Percentiles rank a stretch among this genome's conserved stretches.
phyloP scores from a whole-genome alignment of 2,888 invertebrate genomes.

The Allophyes oxyacanthae region DNA sequence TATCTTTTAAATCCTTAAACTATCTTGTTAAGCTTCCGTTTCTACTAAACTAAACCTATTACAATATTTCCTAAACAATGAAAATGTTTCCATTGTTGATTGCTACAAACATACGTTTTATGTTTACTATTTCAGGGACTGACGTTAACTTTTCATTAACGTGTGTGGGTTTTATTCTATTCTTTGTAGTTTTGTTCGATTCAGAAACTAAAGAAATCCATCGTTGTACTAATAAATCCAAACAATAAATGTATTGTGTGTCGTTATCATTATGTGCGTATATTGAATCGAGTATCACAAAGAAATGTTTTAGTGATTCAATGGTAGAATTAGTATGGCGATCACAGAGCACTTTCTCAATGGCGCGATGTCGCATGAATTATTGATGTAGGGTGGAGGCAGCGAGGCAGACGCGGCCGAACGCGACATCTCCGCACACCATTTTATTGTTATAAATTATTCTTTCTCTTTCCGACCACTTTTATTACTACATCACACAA shows the following conservation, averaged over 20 bases:
- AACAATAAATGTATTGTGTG: constrained; percentile 48
- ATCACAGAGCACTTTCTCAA: constrained; percentile 88
- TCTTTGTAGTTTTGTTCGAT: constrained; percentile 13
- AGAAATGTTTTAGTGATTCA: constrained; percentile 79
- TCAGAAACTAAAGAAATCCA: constrained; percentile 12
- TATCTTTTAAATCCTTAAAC: too few species aligned
- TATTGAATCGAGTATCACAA: constrained; percentile 58
- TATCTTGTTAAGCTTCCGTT: background rate
- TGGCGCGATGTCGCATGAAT: constrained; percentile 86
- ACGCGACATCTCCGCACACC: constrained; percentile 68
- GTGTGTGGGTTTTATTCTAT: constrained; percentile 17
- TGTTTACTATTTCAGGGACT: too few species aligned
- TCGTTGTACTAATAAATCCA: constrained; percentile 37
- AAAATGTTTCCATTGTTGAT: too few species aligned
- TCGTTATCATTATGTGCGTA: constrained; percentile 46
- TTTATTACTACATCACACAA: constrained; percentile 71
- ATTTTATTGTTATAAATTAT: constrained; percentile 82
- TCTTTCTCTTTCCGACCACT: constrained; percentile 67
- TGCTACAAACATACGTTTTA: too few species aligned
- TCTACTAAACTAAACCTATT: constrained; percentile 11
- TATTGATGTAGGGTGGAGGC: constrained; percentile 78
- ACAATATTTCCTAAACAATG: too few species aligned
- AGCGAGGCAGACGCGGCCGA: constrained; percentile 60
- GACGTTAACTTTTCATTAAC: constrained; percentile 29
- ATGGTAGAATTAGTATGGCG: constrained; percentile 84